Percentiles rank a stretch among this genome's conserved stretches.
These are phyloP conservation scores for Orchesella cincta DNA, from an alignment of 1,140 invertebrate species.

Conservation along the genomic window DNA sequence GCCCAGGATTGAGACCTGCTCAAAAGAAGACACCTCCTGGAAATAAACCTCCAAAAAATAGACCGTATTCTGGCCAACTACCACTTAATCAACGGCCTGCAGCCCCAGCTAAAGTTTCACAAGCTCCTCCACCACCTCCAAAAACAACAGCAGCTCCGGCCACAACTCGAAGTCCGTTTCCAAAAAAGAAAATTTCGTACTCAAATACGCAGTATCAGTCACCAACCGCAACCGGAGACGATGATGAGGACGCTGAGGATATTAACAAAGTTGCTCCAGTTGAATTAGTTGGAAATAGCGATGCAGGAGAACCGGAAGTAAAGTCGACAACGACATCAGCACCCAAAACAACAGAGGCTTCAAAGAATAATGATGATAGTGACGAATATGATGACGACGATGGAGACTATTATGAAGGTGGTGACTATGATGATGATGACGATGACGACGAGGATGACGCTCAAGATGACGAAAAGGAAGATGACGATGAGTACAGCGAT, in stretches of 20 bases:
- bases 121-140: conserved; percentile 30
- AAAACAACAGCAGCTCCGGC: conserved; percentile 21
- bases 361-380: neutral
- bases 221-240: conserved; percentile 9
- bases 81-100: neutral
- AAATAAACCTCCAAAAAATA: neutral
- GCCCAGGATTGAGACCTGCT: neutral
- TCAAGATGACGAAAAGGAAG: conserved; percentile 13
- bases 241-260: conserved; percentile 33
- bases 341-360: neutral
- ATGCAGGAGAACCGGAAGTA: conserved; percentile 7
- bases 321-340: conserved; percentile 16
- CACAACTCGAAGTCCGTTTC: neutral
- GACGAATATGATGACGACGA: conserved; percentile 14
- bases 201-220: conserved; percentile 2
- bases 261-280: conserved; percentile 33
- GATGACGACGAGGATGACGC: conserved; percentile 27
- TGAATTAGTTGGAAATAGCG: conserved; percentile 4
- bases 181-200: conserved; percentile 31
- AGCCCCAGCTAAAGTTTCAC: neutral
- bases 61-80: neutral
- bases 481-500: conserved; percentile 32
- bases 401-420: conserved; percentile 23
- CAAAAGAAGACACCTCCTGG: neutral
- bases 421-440: conserved; percentile 30